These are phyloP conservation scores for Choloepus didactylus DNA, from an alignment of 2,797 vertebrate genomes.

Conservation along the genomic window DNA sequence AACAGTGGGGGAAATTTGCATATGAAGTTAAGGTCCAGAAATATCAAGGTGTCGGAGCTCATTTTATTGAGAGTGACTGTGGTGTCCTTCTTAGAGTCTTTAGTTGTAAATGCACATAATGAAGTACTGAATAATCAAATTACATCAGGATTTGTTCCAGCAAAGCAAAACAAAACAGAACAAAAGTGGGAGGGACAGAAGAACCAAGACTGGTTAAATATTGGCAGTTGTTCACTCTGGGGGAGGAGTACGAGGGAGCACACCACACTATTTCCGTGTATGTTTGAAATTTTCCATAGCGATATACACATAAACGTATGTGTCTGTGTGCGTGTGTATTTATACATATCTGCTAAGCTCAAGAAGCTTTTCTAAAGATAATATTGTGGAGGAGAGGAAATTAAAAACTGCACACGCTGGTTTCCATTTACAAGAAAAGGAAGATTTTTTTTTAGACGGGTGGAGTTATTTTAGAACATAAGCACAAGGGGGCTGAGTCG, in stretches of 20 bases:
- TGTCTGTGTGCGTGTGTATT: not conserved
- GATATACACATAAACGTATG: not conserved
- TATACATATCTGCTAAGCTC: not conserved
- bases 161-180: not conserved
- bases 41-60: too few species aligned
- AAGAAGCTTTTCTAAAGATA: conserved; percentile 54
- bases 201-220: not conserved
- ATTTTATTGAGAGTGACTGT: too few species aligned
- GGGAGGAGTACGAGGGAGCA: too few species aligned
- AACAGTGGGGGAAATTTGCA: too few species aligned
- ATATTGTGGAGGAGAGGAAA: not conserved
- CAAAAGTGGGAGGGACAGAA: not conserved
- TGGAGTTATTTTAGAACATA: not conserved
- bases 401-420: not conserved
- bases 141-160: not conserved
- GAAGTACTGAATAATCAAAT: not conserved
- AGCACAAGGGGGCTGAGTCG: not conserved
- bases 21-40: too few species aligned
- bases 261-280: not conserved
- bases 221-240: not conserved
- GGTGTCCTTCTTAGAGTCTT: too few species aligned
- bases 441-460: not conserved
- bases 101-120: not conserved
- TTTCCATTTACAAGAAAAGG: conserved; percentile 39
- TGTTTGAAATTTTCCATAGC: not conserved